Base-by-base conservation (phyloP, 2,888 invertebrate species). In the Camptogramma bilineatum region DNA sequence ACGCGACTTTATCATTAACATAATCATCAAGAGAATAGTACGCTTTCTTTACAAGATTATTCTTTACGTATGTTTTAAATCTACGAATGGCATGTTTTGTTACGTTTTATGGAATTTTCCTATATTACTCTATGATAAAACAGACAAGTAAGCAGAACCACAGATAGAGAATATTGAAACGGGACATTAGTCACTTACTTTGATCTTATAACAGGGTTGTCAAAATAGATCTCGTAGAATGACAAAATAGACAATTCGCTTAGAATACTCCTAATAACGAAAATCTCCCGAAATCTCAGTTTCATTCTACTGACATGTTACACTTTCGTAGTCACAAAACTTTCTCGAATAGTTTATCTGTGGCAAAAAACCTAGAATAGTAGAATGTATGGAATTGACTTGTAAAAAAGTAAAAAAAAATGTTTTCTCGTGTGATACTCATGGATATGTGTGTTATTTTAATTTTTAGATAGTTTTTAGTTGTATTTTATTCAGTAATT, bases 361-460 rank as follows among this genome's bases (percentile, higher is more conserved):
- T 61, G 55, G 31, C 50, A 50, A 16, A 28, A 9, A 10, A 16
- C 21, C 18, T 51, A 58, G 51, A 18, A 16, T 34, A 19, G 31
- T 28, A 51, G 51, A 44, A 10, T 50, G 66, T 77, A 80, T 56
- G 71, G 70, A 77, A 77, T 77, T 75, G 80, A 79, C 72, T 73
- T 80, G 77, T 72, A 64, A 68, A 68, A 70, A 64, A 60, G 18
- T 39, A 65, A 67, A 70, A 64, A 68, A 70, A 71, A 77, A 74
- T 66, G 73, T 72, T 74, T 79, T 74, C 69, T 77, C 73, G 84
- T 84, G 85, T 85, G 85, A 83, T 85, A 84, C 78, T 82, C 79
- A 81, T 65, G 73, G 73, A 77, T 81, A 81, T 86, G 85, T 82
- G 81, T 83, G 79, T 82, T 85, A 62, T 73, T 70, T 69, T 76